These are phyloP conservation scores for Archips xylosteana DNA, from an alignment of 2,888 invertebrate genomes.

Conservation along the genomic window DNA sequence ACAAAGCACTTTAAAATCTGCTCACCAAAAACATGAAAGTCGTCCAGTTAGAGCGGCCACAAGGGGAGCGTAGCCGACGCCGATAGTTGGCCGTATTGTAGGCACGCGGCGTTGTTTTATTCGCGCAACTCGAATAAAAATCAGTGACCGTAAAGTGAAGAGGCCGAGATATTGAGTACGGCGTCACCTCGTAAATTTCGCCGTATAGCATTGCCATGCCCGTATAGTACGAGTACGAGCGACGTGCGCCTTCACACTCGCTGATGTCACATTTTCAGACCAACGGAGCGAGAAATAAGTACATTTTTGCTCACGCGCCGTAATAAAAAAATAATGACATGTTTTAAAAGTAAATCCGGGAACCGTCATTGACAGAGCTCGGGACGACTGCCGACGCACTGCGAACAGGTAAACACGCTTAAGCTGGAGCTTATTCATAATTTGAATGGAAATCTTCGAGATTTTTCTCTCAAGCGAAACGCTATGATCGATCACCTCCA, in stretches of 20 bases:
- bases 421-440: conserved; percentile 32
- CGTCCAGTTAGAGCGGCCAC: conserved; percentile 2
- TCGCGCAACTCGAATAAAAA: conserved; percentile 66
- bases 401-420: conserved; percentile 37
- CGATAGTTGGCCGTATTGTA: conserved; percentile 45
- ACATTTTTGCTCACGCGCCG: conserved; percentile 82
- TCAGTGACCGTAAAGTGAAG: conserved; percentile 75
- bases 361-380: conserved; percentile 26
- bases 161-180: conserved; percentile 76
- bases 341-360: conserved; percentile 78
- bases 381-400: conserved; percentile 16
- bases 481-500: conserved; percentile 32
- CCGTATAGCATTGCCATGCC: conserved; percentile 44
- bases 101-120: conserved; percentile 47
- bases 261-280: conserved; percentile 84
- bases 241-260: conserved; percentile 73
- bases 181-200: conserved; percentile 73
- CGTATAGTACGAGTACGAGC: conserved; percentile 43
- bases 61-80: conserved; percentile 19
- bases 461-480: conserved; percentile 23
- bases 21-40: conserved; percentile 3
- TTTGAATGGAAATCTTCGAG: conserved; percentile 36
- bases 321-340: conserved; percentile 83
- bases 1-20: conserved; percentile 17
- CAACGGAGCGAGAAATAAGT: conserved; percentile 85